These are phyloP conservation scores for Chrysotoxum bicinctum DNA, from an alignment of 2,888 invertebrate genomes.

Conservation along the genomic window DNA sequence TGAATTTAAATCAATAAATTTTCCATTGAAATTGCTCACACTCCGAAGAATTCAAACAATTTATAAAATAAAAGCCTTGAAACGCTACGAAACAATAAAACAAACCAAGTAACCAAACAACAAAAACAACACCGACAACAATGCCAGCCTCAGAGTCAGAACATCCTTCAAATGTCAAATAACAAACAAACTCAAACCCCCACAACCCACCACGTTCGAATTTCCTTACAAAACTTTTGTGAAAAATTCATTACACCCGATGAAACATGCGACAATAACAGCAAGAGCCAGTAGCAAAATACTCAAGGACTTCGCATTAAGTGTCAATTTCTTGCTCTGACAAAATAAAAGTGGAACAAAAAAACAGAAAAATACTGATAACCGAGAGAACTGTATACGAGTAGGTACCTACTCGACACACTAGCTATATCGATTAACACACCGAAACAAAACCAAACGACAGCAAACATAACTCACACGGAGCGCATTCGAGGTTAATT, in stretches of 20 bases:
- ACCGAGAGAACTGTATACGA: neutral
- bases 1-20: neutral
- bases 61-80: slow-evolving; percentile 7
- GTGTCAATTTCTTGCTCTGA: slow-evolving; percentile 57
- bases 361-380: neutral
- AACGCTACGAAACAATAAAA: neutral
- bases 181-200: slow-evolving; percentile 35
- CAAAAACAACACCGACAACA: neutral
- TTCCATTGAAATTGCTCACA: neutral
- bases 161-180: slow-evolving; percentile 60
- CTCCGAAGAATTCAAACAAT: neutral
- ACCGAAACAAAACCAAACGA: slow-evolving; percentile 35
- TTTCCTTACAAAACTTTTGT: slow-evolving; percentile 48
- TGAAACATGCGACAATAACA: slow-evolving; percentile 38
- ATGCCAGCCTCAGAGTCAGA: neutral
- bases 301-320: slow-evolving; percentile 49
- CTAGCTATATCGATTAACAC: slow-evolving; percentile 31
- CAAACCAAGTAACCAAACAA: neutral
- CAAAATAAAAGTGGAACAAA: slow-evolving; percentile 11
- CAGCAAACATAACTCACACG: slow-evolving; percentile 36
- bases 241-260: slow-evolving; percentile 61
- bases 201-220: slow-evolving; percentile 21
- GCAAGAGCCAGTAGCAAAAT: slow-evolving; percentile 12
- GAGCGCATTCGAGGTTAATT: slow-evolving; percentile 41
- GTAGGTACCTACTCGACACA: neutral